Evolutionary conservation across 2,888 invertebrate species (phyloP), one percentile per base, ranked within the genome.

Genomic region (Drosophila glabriapex): DNA sequence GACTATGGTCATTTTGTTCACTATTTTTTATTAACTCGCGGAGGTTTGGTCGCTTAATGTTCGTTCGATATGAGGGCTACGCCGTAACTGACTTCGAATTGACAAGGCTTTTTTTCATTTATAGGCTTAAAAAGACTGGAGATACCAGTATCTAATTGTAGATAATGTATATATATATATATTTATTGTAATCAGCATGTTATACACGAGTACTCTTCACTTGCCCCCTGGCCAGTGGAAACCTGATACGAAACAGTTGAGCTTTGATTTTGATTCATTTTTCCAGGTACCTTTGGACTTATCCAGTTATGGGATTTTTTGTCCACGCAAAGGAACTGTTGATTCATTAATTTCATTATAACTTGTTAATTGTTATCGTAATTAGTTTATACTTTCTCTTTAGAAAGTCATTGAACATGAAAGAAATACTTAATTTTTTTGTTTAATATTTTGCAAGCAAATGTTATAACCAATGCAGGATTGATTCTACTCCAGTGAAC

Each of bases 71-170:
- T 46, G 28, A 71, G 50, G 53, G 29, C 63, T 63, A 35, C 43
- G 55, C 19, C 59, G 60, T 19, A 35, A 80, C 77, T 80, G 73
- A 68, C n/a, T 49, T 37, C 19, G 10, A 50, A 33, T 10, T 37
- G 53, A 31, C 59, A 43, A 16, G 50, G 33, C 4, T 39, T 19
- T 22, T n/a, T 33, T 41, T 50, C 33, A 60, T 66, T 62, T 78
- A 80, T 80, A 43, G 49, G 39, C n/a, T 35, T 37, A 50, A 16
- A 43, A 71, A 46, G 14, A 31, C 10, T 41, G 35, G 29, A 46
- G 61, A 29, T 80, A 72, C 68, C 78, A 50, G 41, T 78, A 49
- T 72, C 52, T 76, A 56, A 62, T 77, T 65, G 55, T 62, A 80
- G 73, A 78, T 78, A 78, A 67, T 55, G 61, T 66, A n/a, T 35